Evolutionary conservation across 2,888 invertebrate genomes (phyloP).

Genomic region (Coleophora flavipennella): DNA sequence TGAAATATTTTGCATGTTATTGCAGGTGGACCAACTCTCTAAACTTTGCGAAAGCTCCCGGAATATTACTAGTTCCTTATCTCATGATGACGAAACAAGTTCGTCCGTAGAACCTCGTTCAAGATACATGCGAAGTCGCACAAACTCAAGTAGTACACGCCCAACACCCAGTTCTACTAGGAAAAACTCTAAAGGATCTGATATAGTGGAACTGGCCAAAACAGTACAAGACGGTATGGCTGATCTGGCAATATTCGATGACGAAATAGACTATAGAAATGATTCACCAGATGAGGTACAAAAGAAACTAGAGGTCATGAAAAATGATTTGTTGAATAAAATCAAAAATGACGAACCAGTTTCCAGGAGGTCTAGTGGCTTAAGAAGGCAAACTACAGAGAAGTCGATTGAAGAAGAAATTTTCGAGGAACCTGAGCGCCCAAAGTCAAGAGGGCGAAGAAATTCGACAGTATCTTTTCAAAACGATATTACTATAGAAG

Average conservation of each 20-base stretch:
- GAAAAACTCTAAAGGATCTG: constrained; percentile 46
- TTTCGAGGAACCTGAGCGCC: constrained; percentile 32
- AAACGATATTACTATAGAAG: constrained; percentile 29
- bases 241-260: constrained; percentile 51
- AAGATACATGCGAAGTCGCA: constrained; percentile 39
- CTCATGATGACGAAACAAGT: constrained; percentile 55
- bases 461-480: constrained; percentile 50
- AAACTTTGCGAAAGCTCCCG: constrained; percentile 54
- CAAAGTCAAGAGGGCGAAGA: constrained; percentile 50
- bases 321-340: constrained; percentile 50
- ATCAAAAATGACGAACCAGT: constrained; percentile 43
- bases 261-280: constrained; percentile 33
- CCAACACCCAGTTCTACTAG: constrained; percentile 44
- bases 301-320: constrained; percentile 51
- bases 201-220: constrained; percentile 61
- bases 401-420: constrained; percentile 52
- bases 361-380: constrained; percentile 42
- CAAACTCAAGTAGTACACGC: constrained; percentile 39
- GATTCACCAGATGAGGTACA: constrained; percentile 39
- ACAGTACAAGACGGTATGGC: constrained; percentile 72
- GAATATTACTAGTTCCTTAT: constrained; percentile 48
- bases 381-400: constrained; percentile 44
- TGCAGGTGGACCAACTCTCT: constrained; percentile 48
- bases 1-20: constrained; percentile 4
- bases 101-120: constrained; percentile 49